Base-by-base conservation (phyloP, 2,797 vertebrate genomes). In the Lagodon rhomboides region DNA sequence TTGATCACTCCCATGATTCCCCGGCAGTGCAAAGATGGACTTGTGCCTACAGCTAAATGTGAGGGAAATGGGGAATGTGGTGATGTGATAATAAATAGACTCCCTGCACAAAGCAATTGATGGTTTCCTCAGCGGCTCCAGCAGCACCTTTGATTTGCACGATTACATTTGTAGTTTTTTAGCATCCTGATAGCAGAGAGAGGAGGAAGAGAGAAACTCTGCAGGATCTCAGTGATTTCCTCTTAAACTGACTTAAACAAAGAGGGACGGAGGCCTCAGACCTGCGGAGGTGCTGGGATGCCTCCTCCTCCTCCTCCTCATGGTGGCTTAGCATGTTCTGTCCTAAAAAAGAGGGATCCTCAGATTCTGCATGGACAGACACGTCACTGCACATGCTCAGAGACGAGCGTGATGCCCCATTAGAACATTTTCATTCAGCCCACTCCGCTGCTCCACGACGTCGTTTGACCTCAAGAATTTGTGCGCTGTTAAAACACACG, bases 1-100 rank as follows among this genome's bases (percentile, higher is more conserved):
- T 80, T 90, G 82, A 93, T 93, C 86, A 85, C 88, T 86, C 77
- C 65, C 75, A 83, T 49, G 83, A 85, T 91, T 84, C 86, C 86
- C 75, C 85, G 66, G 84, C 61, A 85, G 87, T 82, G 72, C 80
- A 34, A 49, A 86, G 78, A 82, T 79, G 72, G 85, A 86, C 74
- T 73, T 71, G 56, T 43, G 84, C 84, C 86, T 73, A 44, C 75
- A 87, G 83, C 78, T 68, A 85, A 86, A 20, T 76, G 68, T 83
- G 74, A 65, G 73, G 77, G 72, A 83, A 73, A 79, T 23, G 44
- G 80, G 84, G 74, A 76, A 79, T 82, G 50, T 78, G 84, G 73
- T 83, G 85, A 85, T 79, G 66, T 38, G 72, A 80, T 88, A 90
- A 91, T 90, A 91, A 92, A 92, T 85, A 83, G 77, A 87, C 71